These are phyloP conservation scores for Hippocampus guttulatus DNA, from an alignment of 2,113 vertebrate species.

Conservation along the genomic window DNA sequence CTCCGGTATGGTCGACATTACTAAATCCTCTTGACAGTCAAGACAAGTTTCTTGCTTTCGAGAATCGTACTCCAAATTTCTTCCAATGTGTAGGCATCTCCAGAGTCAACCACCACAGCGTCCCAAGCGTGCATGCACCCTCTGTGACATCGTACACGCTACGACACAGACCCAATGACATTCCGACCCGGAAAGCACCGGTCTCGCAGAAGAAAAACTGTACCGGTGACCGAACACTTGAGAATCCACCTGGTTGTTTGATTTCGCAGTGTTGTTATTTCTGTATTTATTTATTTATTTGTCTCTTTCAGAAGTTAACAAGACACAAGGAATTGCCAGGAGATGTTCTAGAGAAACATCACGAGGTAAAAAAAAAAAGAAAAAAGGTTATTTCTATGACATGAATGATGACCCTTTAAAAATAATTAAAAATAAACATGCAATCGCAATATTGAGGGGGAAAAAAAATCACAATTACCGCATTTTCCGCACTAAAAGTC, in stretches of 20 bases:
- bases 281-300: conserved; percentile 8
- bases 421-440: no score
- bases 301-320: conserved; percentile 11
- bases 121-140: background rate
- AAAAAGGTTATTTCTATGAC: background rate
- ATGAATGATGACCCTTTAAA: background rate
- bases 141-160: background rate
- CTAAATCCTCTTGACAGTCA: background rate
- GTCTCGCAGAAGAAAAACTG: conserved; percentile 8
- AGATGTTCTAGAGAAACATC: conserved; percentile 11
- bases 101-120: conserved; percentile 4
- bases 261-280: background rate
- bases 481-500: no score
- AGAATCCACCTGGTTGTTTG: background rate
- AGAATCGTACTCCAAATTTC: background rate
- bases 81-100: conserved; percentile 3
- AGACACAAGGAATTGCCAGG: conserved; percentile 21
- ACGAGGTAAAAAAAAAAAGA: conserved; percentile 25
- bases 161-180: conserved; percentile 18
- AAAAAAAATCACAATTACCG: no score
- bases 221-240: conserved; percentile 44
- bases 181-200: conserved; percentile 13
- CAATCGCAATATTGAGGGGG: no score
- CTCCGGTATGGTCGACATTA: conserved; percentile 25
- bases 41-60: background rate